Conservation (phyloP, 1,140 invertebrate species). For the Macrosteles quadrilineatus region DNA sequence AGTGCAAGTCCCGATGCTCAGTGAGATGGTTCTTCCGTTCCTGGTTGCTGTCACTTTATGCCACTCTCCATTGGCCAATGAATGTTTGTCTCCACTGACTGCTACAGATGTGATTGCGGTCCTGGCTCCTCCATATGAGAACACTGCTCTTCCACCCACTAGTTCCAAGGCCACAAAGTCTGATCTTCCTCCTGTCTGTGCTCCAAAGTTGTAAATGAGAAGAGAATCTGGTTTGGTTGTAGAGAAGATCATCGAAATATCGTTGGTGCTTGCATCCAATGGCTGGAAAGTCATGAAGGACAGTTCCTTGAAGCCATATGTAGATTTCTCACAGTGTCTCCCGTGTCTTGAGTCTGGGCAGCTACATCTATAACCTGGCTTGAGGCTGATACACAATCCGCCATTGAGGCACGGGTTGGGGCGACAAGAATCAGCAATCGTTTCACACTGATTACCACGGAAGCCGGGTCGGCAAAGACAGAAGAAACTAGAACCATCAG, state of each 20-base stretch:
- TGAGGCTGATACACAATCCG: constrained; percentile 78
- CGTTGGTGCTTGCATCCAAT: constrained; percentile 83
- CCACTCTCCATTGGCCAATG: constrained; percentile 85
- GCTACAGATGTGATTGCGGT: constrained; percentile 80
- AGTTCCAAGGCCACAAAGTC: constrained; percentile 92
- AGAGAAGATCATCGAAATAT: constrained; percentile 88
- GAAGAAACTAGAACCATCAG: constrained; percentile 83
- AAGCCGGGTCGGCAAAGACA: constrained; percentile 88
- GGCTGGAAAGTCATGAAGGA: constrained; percentile 88
- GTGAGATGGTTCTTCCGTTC: constrained; percentile 80
- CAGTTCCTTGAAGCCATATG: constrained; percentile 83
- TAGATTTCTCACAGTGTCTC: constrained; percentile 84
- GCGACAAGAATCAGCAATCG: constrained; percentile 80
- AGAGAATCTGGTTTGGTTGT: constrained; percentile 85
- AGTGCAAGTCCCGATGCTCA: constrained; percentile 77
- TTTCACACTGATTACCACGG: constrained; percentile 84
- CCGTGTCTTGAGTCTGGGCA: constrained; percentile 88
- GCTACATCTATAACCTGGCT: constrained; percentile 83
- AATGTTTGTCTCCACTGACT: constrained; percentile 59
- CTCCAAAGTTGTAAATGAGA: constrained; percentile 87
- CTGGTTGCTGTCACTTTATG: constrained; percentile 88
- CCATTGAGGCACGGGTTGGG: constrained; percentile 88
- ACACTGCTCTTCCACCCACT: constrained; percentile 75
- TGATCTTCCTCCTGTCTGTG: constrained; percentile 81
- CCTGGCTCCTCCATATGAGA: constrained; percentile 86